Evolutionary conservation across 2,888 invertebrate genomes (phyloP), one percentile per base, ranked within the genome.

Genomic region (Agrenia bidenticulata): DNA sequence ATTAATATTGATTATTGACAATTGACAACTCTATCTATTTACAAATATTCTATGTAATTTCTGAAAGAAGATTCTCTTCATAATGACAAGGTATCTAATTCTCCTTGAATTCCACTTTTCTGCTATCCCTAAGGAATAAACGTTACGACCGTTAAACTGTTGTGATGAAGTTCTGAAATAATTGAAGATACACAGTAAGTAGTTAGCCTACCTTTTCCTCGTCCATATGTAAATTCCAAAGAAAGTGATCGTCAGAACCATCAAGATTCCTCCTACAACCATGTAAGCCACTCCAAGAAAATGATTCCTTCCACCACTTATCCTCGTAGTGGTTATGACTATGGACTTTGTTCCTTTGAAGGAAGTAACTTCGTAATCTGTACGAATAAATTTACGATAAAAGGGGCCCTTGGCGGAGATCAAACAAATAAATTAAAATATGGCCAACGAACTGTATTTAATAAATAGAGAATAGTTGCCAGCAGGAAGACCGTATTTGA

Each of bases 381-480:
- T 23, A 50, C 45, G 19, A 17, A 5, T 45, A 9, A 5, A 45
- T 45, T 45, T 45, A 5, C n/a, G 5, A 15, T 11, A 17, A 17
- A 45, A 45, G 15, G 45, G n/a, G n/a, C n/a, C n/a, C n/a, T 9
- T 51, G 19, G 27, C 21, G 5, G 42, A 1, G 21, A 49, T 11
- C 13, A n/a, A n/a, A n/a, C n/a, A n/a, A n/a, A n/a, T n/a, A n/a
- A n/a, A 2, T 9, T 37, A 57, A 15, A 7, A 51, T 32, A 51
- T 41, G 5, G 27, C 41, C 23, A 50, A 23, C 41, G 24, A 64
- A 70, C 67, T 63, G 51, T 67, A 70, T 21, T 61, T 26, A 39
- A 70, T 66, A 13, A 24, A n/a, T 11, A 70, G 51, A 7, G 65
- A 27, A 24, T 70, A 70, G 7, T 70, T 58, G 42, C 70, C 70